A percentile compares a stretch with the other conserved stretches of the same genome.
Evolutionary conservation across 2,113 vertebrate species (phyloP).

Genomic region (Chrysochloris asiatica): DNA sequence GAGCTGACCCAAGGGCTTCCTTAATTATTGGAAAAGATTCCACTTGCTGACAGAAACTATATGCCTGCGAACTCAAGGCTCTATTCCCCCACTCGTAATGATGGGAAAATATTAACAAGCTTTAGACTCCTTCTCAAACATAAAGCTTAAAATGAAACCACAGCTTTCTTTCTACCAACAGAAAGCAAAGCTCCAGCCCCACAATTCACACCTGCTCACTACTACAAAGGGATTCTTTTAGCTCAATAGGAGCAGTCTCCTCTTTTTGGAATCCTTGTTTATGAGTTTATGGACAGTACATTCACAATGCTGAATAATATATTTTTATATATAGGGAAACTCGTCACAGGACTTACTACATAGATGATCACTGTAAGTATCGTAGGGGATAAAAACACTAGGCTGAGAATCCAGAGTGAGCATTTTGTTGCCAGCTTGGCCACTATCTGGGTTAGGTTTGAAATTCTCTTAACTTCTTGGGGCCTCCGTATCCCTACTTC

Average conservation of each 20-base stretch:
- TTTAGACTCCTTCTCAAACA: slow-evolving; percentile 25
- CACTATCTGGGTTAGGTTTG: neutral
- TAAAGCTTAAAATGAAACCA: slow-evolving; percentile 3
- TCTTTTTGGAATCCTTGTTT: slow-evolving; percentile 6
- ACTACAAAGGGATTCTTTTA: slow-evolving; percentile 34
- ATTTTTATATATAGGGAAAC: neutral
- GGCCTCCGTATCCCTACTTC: neutral
- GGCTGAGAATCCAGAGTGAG: neutral
- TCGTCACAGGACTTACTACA: neutral
- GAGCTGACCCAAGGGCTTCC: slow-evolving; percentile 15
- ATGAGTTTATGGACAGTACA: neutral
- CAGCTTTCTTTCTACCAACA: neutral
- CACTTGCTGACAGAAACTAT: slow-evolving; percentile 13
- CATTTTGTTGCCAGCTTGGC: neutral
- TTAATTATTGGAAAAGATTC: slow-evolving; percentile 7
- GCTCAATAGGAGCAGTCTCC: neutral
- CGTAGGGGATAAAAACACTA: neutral
- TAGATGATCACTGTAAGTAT: too few relatives aligned
- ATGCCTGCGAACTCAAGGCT: neutral
- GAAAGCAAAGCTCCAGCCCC: too few relatives aligned
- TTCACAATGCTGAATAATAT: neutral
- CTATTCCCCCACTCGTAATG: neutral
- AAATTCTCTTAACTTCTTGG: neutral
- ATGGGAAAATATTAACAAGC: neutral
- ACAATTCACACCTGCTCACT: neutral